These are phyloP conservation scores for Gila orcuttii DNA, from an alignment of 2,113 vertebrate species.

Conservation along the genomic window DNA sequence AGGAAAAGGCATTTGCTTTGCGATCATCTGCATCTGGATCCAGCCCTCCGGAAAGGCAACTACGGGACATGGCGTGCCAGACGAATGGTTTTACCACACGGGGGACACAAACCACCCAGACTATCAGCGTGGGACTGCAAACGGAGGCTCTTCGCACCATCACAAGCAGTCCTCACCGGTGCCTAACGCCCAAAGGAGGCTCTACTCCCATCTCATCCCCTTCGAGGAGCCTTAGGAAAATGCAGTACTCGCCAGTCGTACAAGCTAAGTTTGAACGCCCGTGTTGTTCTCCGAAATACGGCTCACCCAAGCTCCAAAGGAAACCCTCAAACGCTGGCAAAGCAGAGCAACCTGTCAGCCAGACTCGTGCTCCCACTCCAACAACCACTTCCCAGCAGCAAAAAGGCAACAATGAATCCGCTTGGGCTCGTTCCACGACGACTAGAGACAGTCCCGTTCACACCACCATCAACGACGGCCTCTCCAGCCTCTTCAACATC, in stretches of 20 bases:
- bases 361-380: conserved; percentile 72
- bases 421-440: conserved; percentile 97
- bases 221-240: conserved; percentile 87
- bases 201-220: conserved; percentile 91
- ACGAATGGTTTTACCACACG: conserved; percentile 87
- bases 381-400: conserved; percentile 76
- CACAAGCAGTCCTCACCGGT: conserved; percentile 95
- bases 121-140: conserved; percentile 91
- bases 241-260: conserved; percentile 88
- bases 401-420: conserved; percentile 92
- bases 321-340: conserved; percentile 74
- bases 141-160: conserved; percentile 87
- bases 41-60: conserved; percentile 70
- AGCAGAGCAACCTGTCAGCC: conserved; percentile 66
- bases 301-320: conserved; percentile 94
- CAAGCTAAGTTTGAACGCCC: conserved; percentile 95
- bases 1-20: conserved; percentile 92
- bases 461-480: conserved; percentile 95
- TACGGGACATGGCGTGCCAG: conserved; percentile 89
- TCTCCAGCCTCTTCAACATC: conserved; percentile 98
- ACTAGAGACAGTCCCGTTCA: conserved; percentile 96
- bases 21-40: conserved; percentile 68
- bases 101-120: conserved; percentile 92
- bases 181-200: conserved; percentile 90
- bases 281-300: conserved; percentile 96